These are phyloP conservation scores for Henricia sp. DNA, from an alignment of 53 echinoderm and acorn worm genomes.

Conservation along the genomic window DNA sequence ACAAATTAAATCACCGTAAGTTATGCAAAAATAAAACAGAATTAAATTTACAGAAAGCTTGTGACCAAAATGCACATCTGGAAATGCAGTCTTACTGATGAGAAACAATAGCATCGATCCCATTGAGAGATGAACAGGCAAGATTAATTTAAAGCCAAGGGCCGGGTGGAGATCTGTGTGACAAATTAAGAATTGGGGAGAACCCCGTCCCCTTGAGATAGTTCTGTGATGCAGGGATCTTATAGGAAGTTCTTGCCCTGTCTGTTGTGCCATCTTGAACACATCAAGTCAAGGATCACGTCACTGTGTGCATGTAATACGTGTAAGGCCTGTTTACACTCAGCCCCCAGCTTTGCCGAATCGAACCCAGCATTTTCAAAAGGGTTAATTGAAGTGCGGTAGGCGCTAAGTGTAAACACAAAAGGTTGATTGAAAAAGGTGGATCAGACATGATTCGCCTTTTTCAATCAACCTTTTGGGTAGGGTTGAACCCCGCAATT, in stretches of 20 bases:
- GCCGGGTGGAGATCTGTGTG: not conserved
- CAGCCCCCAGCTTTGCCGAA: no score
- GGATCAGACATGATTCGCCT: no score
- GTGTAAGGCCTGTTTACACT: not conserved
- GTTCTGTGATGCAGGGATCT: not conserved
- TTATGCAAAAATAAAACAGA: no score
- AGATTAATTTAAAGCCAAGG: not conserved
- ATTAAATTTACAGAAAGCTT: no score
- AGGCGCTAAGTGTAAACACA: no score
- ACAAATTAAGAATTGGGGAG: not conserved
- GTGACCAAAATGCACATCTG: slow-evolving; percentile 42
- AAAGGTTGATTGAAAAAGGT: no score
- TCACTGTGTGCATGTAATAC: not conserved
- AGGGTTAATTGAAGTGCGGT: no score
- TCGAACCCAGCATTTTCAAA: no score
- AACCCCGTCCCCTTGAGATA: not conserved
- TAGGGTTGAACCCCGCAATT: no score
- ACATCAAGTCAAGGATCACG: not conserved
- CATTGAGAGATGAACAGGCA: not conserved
- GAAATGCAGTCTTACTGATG: slow-evolving; percentile 8
- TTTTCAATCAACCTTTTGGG: no score
- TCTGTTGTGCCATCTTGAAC: not conserved
- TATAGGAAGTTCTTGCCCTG: not conserved
- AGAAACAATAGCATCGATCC: slow-evolving; percentile 13
- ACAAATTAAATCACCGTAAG: no score